Conservation (phyloP, 2,888 invertebrate species). For the Caradrina kadenii region DNA sequence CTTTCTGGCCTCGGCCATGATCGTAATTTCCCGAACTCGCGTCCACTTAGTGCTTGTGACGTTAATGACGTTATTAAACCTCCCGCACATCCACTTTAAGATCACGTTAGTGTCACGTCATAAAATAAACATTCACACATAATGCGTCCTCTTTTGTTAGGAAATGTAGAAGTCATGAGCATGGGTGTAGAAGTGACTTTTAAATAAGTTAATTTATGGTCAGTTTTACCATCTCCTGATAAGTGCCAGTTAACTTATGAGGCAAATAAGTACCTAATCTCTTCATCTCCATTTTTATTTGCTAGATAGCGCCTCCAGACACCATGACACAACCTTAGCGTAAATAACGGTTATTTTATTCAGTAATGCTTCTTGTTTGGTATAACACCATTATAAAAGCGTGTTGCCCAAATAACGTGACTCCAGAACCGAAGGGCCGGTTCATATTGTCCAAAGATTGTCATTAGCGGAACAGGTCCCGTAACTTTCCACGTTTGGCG, state of each 20-base stretch:
- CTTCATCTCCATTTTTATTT: background rate
- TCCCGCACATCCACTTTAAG: constrained; percentile 50
- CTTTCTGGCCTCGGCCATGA: constrained; percentile 39
- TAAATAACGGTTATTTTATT: background rate
- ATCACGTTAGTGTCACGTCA: constrained; percentile 57
- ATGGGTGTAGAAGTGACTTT: constrained; percentile 10
- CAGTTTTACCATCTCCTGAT: background rate
- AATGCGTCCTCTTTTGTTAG: constrained; percentile 47
- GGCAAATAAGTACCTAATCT: background rate
- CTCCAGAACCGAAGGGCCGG: constrained; percentile 45
- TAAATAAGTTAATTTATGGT: constrained; percentile 3
- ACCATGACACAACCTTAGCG: background rate
- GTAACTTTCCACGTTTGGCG: constrained; percentile 75
- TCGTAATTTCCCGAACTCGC: constrained; percentile 52
- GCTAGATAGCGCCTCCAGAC: background rate
- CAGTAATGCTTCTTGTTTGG: constrained; percentile 9
- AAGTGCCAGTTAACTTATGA: background rate
- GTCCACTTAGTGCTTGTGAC: constrained; percentile 59
- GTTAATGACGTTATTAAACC: constrained; percentile 64
- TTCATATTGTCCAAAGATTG: constrained; percentile 47
- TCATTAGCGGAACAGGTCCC: constrained; percentile 77
- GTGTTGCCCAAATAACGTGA: constrained; percentile 13
- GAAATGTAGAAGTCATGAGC: constrained; percentile 39
- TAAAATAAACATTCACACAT: constrained; percentile 60
- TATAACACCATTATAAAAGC: constrained; percentile 7